These are phyloP conservation scores for Danio kyathit DNA, from an alignment of 2,797 vertebrate species.

Conservation along the genomic window DNA sequence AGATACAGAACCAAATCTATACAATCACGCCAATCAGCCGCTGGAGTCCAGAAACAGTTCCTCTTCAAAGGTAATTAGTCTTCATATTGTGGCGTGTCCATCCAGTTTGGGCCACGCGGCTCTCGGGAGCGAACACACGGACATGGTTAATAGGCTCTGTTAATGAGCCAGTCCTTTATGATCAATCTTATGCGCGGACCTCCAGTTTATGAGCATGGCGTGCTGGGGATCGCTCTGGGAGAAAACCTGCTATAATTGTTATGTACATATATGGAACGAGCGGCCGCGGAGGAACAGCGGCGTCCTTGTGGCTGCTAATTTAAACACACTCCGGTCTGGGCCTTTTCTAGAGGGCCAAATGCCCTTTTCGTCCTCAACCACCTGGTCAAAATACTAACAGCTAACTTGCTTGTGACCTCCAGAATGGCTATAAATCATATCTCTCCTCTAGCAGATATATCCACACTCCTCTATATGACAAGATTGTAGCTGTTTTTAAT, in stretches of 20 bases:
- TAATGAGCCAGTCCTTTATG: conserved; percentile 87
- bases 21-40: conserved; percentile 72
- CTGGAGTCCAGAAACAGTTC: conserved; percentile 74
- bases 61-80: conserved; percentile 85
- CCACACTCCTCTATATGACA: no score
- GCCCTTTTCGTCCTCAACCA: conserved; percentile 79
- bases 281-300: conserved; percentile 68
- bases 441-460: conserved; percentile 54
- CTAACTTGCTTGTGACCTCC: conserved; percentile 79
- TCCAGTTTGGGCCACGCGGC: conserved; percentile 78
- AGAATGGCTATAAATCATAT: conserved; percentile 76
- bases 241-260: conserved; percentile 65
- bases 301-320: conserved; percentile 71
- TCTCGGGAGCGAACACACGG: conserved; percentile 80
- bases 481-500: no score
- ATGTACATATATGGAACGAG: conserved; percentile 26
- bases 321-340: conserved; percentile 62
- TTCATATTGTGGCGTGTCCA: conserved; percentile 83
- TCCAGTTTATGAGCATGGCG: conserved; percentile 72
- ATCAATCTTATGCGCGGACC: conserved; percentile 81
- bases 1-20: conserved; percentile 49
- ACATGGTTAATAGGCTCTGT: conserved; percentile 86
- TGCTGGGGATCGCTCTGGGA: conserved; percentile 79
- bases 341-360: conserved; percentile 71
- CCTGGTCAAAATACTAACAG: conserved; percentile 83